Base-by-base conservation (phyloP, 2,113 vertebrate genomes). In the Hemiscyllium ocellatum region DNA sequence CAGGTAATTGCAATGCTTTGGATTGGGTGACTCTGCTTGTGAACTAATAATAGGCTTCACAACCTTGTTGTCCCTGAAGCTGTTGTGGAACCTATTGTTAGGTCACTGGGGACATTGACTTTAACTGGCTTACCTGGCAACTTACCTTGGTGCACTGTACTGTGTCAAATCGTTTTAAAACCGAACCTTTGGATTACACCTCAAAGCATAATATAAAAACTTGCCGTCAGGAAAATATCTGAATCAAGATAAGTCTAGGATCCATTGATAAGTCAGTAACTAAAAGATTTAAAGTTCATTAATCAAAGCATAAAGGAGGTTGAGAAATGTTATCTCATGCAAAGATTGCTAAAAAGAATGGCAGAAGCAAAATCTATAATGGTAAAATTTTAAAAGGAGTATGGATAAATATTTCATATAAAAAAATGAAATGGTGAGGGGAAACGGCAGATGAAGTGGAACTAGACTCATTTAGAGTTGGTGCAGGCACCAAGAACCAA, bases 11-110 rank as follows among this genome's bases (percentile, higher is more conserved):
- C 68, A 95, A 15, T 76, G 42, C 50, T 72, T 2, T 17, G 6
- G 68, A 95, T 95, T 95, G 42, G 37, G 13, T 95, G 94, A 22
- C 24, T 95, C 42, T 95, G 68, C 68, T 33, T 72, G 22, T 50
- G 94, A 4, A 76, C 12, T 95, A 95, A 95, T 95, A 72, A 95
- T 72, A 95, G 94, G 93, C 69, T 95, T 95, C 66, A 70, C 68
- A 95, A 33, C 47, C 47, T 50, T 72, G 93, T 50, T 72, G 69
- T 72, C 69, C 94, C 94, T 33, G 69, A 95, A 95, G 94, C 69
- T 93, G 47, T 52, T 72, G 94, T 50, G 69, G 69, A 95, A 72
- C 68, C 94, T 95, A 47, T 29, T 70, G 47, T 95, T 70, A 95
- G 29, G 37, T 76, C 94, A 70, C 94, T 24, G 33, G 42, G 47